These are phyloP conservation scores for Mobula birostris DNA, from an alignment of 2,113 vertebrate species.

Conservation along the genomic window DNA sequence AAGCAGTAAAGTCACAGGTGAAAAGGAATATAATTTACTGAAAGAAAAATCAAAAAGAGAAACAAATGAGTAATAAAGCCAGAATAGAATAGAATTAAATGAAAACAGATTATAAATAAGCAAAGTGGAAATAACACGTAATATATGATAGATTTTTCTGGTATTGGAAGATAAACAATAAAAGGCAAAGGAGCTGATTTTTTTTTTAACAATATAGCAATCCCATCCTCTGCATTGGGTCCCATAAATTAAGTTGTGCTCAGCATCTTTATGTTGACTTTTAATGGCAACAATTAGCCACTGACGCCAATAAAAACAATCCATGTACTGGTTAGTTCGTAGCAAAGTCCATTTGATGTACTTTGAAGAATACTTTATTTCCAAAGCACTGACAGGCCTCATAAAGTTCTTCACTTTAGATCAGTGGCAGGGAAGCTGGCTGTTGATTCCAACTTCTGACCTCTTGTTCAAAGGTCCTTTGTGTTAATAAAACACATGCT, in stretches of 20 bases:
- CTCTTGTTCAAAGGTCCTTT: neutral
- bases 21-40: neutral
- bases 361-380: neutral
- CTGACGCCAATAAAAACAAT: slow-evolving; percentile 25
- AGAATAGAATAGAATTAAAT: neutral
- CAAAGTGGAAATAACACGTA: neutral
- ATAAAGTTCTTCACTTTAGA: slow-evolving; percentile 15
- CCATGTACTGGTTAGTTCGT: neutral
- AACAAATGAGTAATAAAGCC: neutral
- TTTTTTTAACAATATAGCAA: neutral
- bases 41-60: neutral
- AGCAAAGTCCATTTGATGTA: slow-evolving; percentile 23
- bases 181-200: neutral
- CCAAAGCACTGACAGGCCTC: neutral
- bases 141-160: neutral
- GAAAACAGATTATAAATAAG: neutral
- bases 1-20: neutral
- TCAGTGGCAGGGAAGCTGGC: neutral
- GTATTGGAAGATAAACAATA: neutral
- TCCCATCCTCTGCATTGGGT: slow-evolving; percentile 17
- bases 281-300: slow-evolving; percentile 32
- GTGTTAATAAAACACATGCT: neutral
- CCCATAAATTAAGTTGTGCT: neutral
- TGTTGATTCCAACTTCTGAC: slow-evolving; percentile 18
- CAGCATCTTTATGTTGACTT: slow-evolving; percentile 34